These are phyloP conservation scores for Ladona fulva DNA, from an alignment of 1,140 invertebrate genomes.

Conservation along the genomic window DNA sequence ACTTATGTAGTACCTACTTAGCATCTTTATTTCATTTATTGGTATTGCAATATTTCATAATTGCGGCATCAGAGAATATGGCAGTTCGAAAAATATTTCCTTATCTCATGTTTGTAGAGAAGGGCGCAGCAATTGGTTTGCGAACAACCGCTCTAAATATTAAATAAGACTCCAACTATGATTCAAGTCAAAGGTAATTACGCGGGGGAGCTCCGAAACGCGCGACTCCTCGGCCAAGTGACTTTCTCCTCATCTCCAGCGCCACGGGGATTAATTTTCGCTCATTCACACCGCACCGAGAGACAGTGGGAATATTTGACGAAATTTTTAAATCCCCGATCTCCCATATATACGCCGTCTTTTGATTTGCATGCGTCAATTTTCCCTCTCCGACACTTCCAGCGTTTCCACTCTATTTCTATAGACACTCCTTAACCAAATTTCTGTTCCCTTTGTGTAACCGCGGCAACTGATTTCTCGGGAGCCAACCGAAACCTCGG, in stretches of 20 bases:
- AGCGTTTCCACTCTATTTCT: background rate
- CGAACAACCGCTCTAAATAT: too few species aligned
- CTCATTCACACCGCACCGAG: background rate
- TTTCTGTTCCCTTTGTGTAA: conserved; percentile 1
- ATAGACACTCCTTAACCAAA: conserved; percentile 9
- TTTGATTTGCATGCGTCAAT: background rate
- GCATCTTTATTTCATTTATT: too few species aligned
- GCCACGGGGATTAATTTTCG: background rate
- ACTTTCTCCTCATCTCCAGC: background rate
- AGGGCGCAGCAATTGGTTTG: too few species aligned
- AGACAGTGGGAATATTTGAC: background rate
- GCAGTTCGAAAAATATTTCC: too few species aligned
- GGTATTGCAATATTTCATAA: too few species aligned
- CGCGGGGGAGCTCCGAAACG: too few species aligned
- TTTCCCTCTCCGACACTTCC: background rate
- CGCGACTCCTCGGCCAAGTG: too few species aligned
- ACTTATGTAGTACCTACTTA: too few species aligned
- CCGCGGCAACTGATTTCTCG: background rate
- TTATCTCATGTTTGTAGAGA: too few species aligned
- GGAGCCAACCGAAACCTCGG: background rate
- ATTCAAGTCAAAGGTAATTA: too few species aligned
- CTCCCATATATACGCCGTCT: background rate
- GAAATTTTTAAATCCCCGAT: background rate
- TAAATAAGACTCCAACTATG: too few species aligned
- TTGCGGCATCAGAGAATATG: too few species aligned